phyloP scores from a whole-genome alignment of 2,888 invertebrate species.

The Chorisops tibialis region DNA sequence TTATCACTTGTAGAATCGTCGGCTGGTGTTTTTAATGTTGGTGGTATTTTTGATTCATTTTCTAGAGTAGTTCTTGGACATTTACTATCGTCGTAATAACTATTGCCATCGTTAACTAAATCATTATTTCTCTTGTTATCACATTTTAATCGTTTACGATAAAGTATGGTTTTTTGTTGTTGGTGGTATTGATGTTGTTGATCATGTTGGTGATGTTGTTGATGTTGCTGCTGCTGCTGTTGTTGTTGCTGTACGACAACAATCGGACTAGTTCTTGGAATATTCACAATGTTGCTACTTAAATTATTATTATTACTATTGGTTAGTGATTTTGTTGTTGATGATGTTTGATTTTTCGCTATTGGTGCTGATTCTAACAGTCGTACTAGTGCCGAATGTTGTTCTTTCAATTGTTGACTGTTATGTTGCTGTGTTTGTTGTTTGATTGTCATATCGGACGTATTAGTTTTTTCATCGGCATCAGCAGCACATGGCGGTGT shows the following conservation, averaged over 20 bases:
- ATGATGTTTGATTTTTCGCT: slow-evolving; percentile 27
- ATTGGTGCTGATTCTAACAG: slow-evolving; percentile 58
- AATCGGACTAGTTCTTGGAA: slow-evolving; percentile 8
- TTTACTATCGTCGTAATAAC: background rate
- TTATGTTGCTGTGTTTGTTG: slow-evolving; percentile 32
- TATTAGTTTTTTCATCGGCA: slow-evolving; percentile 15
- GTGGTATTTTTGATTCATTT: background rate
- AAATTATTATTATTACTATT: slow-evolving; percentile 5
- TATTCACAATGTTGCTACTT: background rate
- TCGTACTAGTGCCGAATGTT: slow-evolving; percentile 64
- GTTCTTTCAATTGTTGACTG: slow-evolving; percentile 56
- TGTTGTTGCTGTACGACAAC: slow-evolving; percentile 14
- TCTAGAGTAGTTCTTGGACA: background rate
- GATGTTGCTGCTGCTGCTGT: slow-evolving; percentile 29
- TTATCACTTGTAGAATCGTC: background rate
- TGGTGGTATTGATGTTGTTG: slow-evolving; percentile 30
- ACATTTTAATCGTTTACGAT: slow-evolving; percentile 19
- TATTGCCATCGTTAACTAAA: slow-evolving; percentile 17
- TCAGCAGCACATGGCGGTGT: slow-evolving; percentile 20
- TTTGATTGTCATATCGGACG: background rate
- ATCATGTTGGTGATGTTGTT: slow-evolving; percentile 18
- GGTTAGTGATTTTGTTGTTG: slow-evolving; percentile 7
- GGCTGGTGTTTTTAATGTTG: too few relatives aligned
- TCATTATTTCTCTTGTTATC: slow-evolving; percentile 12
- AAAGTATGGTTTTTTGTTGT: slow-evolving; percentile 12